Base-by-base conservation (phyloP, 1,140 invertebrate genomes). In the Polyergus mexicanus region DNA sequence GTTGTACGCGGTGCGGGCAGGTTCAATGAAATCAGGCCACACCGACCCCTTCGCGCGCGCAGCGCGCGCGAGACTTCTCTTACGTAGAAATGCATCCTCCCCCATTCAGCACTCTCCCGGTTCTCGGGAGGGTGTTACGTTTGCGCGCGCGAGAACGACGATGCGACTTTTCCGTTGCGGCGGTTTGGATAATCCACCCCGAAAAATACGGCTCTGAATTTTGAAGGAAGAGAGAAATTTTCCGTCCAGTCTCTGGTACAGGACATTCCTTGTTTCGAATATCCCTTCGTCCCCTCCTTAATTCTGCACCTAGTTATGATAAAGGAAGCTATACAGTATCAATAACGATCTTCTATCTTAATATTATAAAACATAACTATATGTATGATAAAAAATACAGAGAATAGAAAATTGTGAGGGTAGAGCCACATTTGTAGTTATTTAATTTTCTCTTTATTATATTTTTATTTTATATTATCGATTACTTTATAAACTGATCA, bases 21-120 rank as follows among this genome's bases (percentile, higher is more conserved):
- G 93, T 93, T 94, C 93, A 94, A 94, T 94, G 93, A 94, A 94
- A 94, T 91, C 92, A 94, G 93, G 93, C 92, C 93, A 80, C 76
- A 92, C 51, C 84, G 84, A 88, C 88, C 86, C 88, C 88, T 89
- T 68, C 71, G 60, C 56, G 11, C 71, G 60, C 56, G 8, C 71
- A 62, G 51, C 25, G 44, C 62, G 62, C 68, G 32, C 63, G 56
- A 60, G 38, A 60, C 51, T 66, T 69, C 91, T 88, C 90, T 90
- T 90, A 90, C 90, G 90, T 89, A 85, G 91, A 91, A 92, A 92
- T 89, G 89, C 90, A 91, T 89, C 86, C 88, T 89, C 86, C 88
- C 90, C 88, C 91, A 92, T 92, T 92, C 90, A 92, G 81, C 80
- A 84, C 60, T 60, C 32, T 32, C 72, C 86, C 65, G 47, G 84